Evolutionary conservation across 2,888 invertebrate species (phyloP).

Genomic region (Pristionchus arcanus): DNA sequence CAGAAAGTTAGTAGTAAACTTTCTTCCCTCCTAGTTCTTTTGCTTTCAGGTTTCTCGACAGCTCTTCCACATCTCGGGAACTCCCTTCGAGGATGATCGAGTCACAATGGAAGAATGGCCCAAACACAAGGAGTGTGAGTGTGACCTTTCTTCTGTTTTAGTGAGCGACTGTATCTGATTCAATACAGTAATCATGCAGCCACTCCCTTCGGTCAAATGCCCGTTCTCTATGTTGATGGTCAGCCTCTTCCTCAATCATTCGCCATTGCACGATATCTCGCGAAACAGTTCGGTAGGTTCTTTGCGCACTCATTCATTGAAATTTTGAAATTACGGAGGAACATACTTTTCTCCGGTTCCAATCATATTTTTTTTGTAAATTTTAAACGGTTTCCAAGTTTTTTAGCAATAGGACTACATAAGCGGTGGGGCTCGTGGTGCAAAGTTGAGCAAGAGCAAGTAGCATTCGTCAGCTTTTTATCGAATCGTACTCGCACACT

Average conservation of each 20-base stretch:
- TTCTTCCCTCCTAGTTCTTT: too few species aligned
- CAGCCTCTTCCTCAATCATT: constrained; percentile 51
- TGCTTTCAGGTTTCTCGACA: constrained; percentile 43
- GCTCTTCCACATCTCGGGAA: constrained; percentile 51
- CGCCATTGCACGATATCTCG: constrained; percentile 60
- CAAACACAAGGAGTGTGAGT: constrained; percentile 45
- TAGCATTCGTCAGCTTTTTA: too few species aligned
- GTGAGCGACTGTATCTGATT: background rate
- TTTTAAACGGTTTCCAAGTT: too few species aligned
- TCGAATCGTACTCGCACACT: too few species aligned
- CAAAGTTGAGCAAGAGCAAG: too few species aligned
- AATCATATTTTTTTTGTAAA: too few species aligned
- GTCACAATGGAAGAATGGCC: constrained; percentile 49
- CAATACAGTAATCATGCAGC: background rate
- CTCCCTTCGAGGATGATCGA: constrained; percentile 46
- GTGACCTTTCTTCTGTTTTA: background rate
- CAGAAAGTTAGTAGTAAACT: too few species aligned
- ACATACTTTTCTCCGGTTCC: too few species aligned
- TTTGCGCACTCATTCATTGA: too few species aligned
- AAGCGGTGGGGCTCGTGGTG: too few species aligned
- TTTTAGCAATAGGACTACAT: too few species aligned
- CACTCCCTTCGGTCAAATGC: constrained; percentile 54
- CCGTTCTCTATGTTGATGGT: constrained; percentile 39
- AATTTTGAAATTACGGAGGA: too few species aligned
- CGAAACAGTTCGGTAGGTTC: constrained; percentile 53